phyloP scores from a whole-genome alignment of 2,113 vertebrate genomes.

The Arizona elegans region DNA sequence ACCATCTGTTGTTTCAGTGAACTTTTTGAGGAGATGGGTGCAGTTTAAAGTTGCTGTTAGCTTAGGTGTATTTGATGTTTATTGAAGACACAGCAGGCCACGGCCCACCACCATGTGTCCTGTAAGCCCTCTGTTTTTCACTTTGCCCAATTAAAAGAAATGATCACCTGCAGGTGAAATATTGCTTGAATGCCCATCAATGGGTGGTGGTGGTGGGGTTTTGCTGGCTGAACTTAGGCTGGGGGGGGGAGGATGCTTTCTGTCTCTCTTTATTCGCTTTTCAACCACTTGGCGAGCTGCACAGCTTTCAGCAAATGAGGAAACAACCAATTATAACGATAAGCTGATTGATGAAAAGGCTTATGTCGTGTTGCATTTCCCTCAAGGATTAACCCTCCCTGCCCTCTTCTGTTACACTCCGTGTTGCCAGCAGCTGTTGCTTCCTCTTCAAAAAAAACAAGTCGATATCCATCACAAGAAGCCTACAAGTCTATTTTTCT shows the following conservation, averaged over 20 bases:
- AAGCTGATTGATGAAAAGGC: conserved; percentile 8
- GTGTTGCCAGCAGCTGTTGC: conserved; percentile 30
- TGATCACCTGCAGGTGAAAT: not conserved
- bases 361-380: conserved; percentile 40
- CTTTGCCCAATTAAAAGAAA: conserved; percentile 2
- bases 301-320: conserved; percentile 21
- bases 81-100: not conserved
- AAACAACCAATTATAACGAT: conserved; percentile 22
- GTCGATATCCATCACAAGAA: conserved; percentile 8
- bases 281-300: conserved; percentile 12
- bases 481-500: not conserved
- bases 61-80: not conserved
- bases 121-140: not conserved
- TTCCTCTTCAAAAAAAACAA: conserved; percentile 7
- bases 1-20: conserved; percentile 19
- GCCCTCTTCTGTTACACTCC: conserved; percentile 5
- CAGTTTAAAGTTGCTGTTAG: no score
- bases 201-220: not conserved
- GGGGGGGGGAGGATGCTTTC: not conserved
- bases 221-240: not conserved
- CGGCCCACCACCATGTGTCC: not conserved
- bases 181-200: conserved; percentile 19
- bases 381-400: conserved; percentile 28
- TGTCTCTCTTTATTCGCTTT: conserved; percentile 9
- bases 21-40: not conserved